Percentiles rank a stretch among this genome's conserved stretches.
Conservation (phyloP, 2,797 vertebrate genomes). For the Myotis planiceps region DNA sequence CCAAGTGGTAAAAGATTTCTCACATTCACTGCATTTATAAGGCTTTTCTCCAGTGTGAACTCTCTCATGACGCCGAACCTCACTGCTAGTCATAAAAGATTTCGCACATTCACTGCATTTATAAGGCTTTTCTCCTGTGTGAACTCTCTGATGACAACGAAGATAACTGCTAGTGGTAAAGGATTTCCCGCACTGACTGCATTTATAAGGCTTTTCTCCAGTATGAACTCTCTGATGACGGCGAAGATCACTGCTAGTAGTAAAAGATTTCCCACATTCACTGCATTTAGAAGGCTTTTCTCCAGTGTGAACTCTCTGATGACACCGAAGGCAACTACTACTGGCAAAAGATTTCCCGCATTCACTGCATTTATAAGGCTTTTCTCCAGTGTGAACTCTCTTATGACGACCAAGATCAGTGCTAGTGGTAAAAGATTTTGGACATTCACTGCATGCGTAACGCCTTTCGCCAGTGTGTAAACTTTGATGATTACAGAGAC, state of each 20-base stretch:
- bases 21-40: not conserved
- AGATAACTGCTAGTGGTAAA: not conserved
- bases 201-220: not conserved
- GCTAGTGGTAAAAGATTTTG: too few species aligned
- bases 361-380: too few species aligned
- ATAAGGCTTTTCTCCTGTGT: not conserved
- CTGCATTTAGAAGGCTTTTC: slow-evolving; percentile 8
- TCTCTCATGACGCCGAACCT: not conserved
- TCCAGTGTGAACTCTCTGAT: slow-evolving; percentile 21
- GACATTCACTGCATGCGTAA: too few species aligned
- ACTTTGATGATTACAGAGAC: not conserved
- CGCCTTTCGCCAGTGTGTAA: slow-evolving; percentile 66
- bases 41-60: not conserved
- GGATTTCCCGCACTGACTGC: not conserved
- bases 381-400: not conserved
- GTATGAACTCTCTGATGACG: not conserved
- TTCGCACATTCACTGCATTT: slow-evolving; percentile 6
- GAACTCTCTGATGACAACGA: not conserved
- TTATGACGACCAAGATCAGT: too few species aligned
- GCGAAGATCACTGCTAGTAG: not conserved
- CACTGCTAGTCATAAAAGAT: not conserved
- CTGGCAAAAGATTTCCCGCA: not conserved
- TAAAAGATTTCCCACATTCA: slow-evolving; percentile 46
- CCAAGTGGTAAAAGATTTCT: too few species aligned
- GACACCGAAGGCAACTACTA: slow-evolving; percentile 23